These are phyloP conservation scores for Isaurus tuberculatus DNA, from an alignment of 92 coral and sea anemone species.

Conservation along the genomic window DNA sequence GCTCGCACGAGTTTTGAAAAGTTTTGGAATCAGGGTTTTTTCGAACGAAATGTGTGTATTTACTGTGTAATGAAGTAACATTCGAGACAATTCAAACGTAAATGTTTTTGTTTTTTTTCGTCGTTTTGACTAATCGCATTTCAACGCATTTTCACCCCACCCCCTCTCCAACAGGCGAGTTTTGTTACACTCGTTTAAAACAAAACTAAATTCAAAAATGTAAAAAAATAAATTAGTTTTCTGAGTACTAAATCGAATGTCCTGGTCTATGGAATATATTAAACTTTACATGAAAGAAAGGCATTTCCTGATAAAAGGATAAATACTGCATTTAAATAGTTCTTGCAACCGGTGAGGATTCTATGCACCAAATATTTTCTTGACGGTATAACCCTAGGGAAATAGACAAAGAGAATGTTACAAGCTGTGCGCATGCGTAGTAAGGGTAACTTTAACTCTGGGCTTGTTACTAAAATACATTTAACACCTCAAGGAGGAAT, in stretches of 20 bases:
- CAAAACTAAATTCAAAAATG: background rate
- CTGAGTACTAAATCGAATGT: background rate
- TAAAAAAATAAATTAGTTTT: background rate
- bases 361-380: slow-evolving; percentile 81
- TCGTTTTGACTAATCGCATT: too few relatives aligned
- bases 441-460: too few relatives aligned
- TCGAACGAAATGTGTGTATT: too few relatives aligned
- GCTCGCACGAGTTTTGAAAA: too few relatives aligned
- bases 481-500: too few relatives aligned
- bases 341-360: background rate
- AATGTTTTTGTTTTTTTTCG: too few relatives aligned
- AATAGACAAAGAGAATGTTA: background rate
- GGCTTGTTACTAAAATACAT: too few relatives aligned
- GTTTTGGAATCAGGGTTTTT: too few relatives aligned
- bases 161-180: too few relatives aligned
- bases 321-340: slow-evolving; percentile 10
- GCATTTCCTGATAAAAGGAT: background rate
- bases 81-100: too few relatives aligned
- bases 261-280: background rate
- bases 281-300: background rate
- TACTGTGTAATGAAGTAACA: too few relatives aligned
- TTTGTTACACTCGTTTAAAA: background rate
- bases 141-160: too few relatives aligned
- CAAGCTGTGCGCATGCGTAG: background rate
- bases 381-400: slow-evolving; percentile 76